Conservation (phyloP, 2,113 vertebrate species). For the Elephas maximus region DNA sequence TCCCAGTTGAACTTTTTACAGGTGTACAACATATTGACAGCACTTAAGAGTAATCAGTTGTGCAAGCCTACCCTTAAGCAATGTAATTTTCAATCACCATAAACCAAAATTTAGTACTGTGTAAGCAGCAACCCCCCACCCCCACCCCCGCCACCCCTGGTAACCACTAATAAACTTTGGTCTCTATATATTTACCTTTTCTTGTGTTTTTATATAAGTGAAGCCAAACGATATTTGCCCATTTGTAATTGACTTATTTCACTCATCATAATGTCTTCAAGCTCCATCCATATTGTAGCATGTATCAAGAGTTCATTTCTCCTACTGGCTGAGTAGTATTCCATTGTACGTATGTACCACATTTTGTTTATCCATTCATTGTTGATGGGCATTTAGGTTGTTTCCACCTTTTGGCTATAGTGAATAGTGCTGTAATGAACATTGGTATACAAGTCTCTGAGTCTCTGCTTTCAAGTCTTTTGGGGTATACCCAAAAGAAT, state of each 20-base stretch:
- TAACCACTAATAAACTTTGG: not conserved
- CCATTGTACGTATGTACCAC: not conserved
- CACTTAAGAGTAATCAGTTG: not conserved
- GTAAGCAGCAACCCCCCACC: not conserved
- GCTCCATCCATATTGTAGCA: not conserved
- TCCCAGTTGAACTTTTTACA: not conserved
- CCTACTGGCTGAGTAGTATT: not conserved
- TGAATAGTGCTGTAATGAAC: not conserved
- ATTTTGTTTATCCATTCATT: not conserved
- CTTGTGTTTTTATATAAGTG: not conserved
- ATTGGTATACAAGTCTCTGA: not conserved
- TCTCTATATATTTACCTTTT: not conserved
- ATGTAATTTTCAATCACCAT: not conserved
- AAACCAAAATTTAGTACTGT: not conserved
- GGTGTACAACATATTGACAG: not conserved
- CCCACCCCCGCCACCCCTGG: too few species aligned
- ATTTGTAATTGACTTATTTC: not conserved
- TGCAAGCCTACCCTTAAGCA: not conserved
- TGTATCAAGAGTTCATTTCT: not conserved
- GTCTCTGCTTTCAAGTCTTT: not conserved
- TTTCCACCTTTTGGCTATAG: not conserved
- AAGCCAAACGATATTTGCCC: not conserved
- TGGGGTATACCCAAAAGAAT: not conserved
- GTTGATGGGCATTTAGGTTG: not conserved
- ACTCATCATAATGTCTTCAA: not conserved